phyloP scores from a whole-genome alignment of 2,888 invertebrate genomes.

The Nemotelus nigrinus region DNA sequence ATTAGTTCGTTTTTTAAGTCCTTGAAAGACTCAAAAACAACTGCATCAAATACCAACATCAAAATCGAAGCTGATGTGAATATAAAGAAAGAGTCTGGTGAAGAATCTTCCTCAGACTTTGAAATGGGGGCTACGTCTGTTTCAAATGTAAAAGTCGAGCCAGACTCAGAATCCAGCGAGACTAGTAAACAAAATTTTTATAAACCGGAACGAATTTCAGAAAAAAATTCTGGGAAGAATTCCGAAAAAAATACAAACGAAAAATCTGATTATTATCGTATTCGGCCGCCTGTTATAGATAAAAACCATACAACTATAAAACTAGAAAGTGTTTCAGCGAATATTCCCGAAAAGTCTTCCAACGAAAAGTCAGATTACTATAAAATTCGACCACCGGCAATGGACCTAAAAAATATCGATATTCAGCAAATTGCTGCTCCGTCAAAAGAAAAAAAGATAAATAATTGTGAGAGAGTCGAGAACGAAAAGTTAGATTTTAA shows the following conservation, averaged over 20 bases:
- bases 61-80: no score
- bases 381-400: no score
- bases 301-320: background rate
- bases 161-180: no score
- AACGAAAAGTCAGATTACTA: no score
- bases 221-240: background rate
- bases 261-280: background rate
- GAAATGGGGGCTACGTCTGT: background rate
- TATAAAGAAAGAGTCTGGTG: constrained; percentile 1
- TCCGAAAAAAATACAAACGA: background rate
- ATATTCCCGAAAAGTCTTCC: background rate
- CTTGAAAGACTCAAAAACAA: constrained; percentile 1
- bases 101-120: background rate
- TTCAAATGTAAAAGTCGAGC: no score
- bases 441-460: no score
- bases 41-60: background rate
- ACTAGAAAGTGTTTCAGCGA: background rate
- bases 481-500: no score
- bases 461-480: no score
- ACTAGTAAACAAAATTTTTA: no score
- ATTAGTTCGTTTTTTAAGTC: constrained; percentile 47
- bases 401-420: no score
- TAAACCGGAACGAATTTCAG: background rate
- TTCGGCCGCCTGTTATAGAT: background rate
- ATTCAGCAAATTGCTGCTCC: no score